Evolutionary conservation across 2,888 invertebrate species (phyloP).

Genomic region (Drosophila atroscutellata): DNA sequence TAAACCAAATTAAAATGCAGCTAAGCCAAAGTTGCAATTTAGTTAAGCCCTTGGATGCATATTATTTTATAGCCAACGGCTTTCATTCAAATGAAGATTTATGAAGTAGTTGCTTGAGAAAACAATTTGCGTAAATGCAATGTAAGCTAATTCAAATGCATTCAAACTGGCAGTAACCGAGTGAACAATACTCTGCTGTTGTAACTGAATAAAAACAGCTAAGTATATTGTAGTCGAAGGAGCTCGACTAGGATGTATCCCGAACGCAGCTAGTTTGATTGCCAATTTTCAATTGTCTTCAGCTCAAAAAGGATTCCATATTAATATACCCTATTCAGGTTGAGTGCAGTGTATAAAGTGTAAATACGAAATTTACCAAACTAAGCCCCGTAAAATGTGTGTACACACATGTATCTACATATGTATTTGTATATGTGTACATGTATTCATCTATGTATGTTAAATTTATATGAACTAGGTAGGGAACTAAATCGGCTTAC

Average conservation of each 20-base stretch:
- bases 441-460: not conserved
- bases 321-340: not conserved
- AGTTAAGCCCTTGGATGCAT: not conserved
- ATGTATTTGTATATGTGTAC: not conserved
- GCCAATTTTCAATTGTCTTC: not conserved
- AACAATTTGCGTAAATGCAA: not conserved
- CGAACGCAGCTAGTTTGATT: not conserved
- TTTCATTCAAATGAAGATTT: not conserved
- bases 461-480: not conserved
- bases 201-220: not conserved
- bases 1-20: not conserved
- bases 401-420: not conserved
- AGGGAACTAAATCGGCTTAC: constrained; percentile 41
- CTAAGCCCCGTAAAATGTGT: not conserved
- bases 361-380: constrained; percentile 2
- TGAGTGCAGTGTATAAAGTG: not conserved
- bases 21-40: not conserved
- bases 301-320: not conserved
- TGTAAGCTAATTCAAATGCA: not conserved
- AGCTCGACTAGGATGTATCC: not conserved
- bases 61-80: not conserved
- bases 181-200: not conserved
- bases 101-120: not conserved
- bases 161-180: not conserved
- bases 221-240: not conserved